Percentiles rank a stretch among this genome's conserved stretches.
Evolutionary conservation across 2,888 invertebrate species (phyloP).

Genomic region (Cantharis nigra): DNA sequence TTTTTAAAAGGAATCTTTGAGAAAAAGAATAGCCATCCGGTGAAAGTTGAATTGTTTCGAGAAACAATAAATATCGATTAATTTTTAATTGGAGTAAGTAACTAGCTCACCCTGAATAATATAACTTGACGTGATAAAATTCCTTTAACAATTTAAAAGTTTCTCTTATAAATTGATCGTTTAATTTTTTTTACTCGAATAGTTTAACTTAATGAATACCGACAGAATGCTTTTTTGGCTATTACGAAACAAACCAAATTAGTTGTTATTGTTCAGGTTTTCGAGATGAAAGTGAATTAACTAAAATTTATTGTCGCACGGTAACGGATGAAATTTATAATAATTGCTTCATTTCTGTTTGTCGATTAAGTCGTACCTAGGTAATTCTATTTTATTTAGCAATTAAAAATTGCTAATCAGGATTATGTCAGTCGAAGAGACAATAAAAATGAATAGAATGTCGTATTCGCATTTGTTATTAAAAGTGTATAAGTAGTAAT

Average conservation of each 20-base stretch:
- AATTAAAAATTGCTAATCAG: slow-evolving; percentile 3
- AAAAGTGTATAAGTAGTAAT: slow-evolving; percentile 19
- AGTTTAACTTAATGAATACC: not conserved
- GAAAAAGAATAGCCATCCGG: slow-evolving; percentile 29
- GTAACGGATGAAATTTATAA: not conserved
- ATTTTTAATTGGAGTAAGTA: slow-evolving; percentile 56
- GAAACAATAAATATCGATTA: slow-evolving; percentile 56
- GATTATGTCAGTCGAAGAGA: slow-evolving; percentile 1
- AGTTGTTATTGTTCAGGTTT: not conserved
- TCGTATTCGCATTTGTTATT: slow-evolving; percentile 8
- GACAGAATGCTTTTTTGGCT: not conserved
- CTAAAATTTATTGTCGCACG: not conserved
- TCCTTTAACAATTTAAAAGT: not conserved
- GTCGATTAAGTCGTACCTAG: not conserved
- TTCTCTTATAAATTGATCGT: not conserved
- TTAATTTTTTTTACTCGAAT: not conserved
- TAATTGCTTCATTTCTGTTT: not conserved
- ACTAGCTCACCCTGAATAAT: slow-evolving; percentile 43
- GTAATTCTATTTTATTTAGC: not conserved
- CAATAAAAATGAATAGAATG: slow-evolving; percentile 16
- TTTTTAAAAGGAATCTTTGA: slow-evolving; percentile 27
- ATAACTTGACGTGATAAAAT: not conserved
- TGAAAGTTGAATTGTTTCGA: slow-evolving; percentile 39
- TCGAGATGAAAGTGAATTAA: not conserved
- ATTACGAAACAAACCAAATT: not conserved